phyloP scores from a whole-genome alignment of 2,888 invertebrate species.

The Dysmachus trigonus region DNA sequence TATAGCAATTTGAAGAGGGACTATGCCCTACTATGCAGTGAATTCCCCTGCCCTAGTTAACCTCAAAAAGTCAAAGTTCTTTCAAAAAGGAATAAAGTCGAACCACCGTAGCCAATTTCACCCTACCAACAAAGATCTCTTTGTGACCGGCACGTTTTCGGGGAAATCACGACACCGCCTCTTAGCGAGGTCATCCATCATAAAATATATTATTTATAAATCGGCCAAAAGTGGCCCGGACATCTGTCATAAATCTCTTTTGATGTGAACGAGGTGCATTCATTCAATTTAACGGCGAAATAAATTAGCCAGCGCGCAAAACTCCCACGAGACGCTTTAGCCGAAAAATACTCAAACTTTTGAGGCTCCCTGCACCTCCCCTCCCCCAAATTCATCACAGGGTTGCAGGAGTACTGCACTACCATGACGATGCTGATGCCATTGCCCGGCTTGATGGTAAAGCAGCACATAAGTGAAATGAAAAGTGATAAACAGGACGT shows the following conservation, averaged over 20 bases:
- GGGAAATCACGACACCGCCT: not conserved
- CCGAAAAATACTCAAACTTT: not conserved
- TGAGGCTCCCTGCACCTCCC: not conserved
- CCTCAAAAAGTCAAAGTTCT: not conserved
- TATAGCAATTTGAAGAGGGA: not conserved
- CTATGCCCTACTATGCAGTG: not conserved
- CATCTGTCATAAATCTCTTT: constrained; percentile 33
- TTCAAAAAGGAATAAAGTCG: not conserved
- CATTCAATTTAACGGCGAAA: not conserved
- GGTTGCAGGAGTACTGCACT: not conserved
- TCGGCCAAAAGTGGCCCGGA: not conserved
- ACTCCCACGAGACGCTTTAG: not conserved
- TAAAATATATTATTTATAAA: constrained; percentile 19
- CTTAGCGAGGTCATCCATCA: constrained; percentile 23
- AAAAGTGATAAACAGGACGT: not conserved
- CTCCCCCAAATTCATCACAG: not conserved
- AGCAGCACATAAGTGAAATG: not conserved
- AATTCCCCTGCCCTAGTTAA: not conserved
- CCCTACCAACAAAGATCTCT: not conserved
- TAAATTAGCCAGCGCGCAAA: not conserved
- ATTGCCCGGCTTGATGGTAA: not conserved
- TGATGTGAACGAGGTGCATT: constrained; percentile 20
- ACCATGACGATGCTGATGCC: not conserved
- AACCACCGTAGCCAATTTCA: not conserved
- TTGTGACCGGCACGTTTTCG: not conserved